These are phyloP conservation scores for Oenanthe melanoleuca DNA, from an alignment of 2,113 vertebrate genomes.

Conservation along the genomic window DNA sequence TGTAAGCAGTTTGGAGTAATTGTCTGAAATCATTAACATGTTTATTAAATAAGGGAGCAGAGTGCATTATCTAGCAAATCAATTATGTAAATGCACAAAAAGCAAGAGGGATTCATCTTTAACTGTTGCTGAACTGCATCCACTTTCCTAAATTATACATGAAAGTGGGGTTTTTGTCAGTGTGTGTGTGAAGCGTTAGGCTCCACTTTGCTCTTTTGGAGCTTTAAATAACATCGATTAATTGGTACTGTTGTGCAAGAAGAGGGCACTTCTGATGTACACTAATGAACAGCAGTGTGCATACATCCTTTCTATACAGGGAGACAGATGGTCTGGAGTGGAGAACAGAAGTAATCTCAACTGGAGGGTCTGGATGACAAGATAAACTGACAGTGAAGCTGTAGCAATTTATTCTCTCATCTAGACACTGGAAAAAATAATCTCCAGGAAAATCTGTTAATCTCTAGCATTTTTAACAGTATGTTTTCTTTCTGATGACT, in stretches of 20 bases:
- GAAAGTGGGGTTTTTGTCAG: slow-evolving; percentile 31
- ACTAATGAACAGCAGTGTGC: slow-evolving; percentile 45
- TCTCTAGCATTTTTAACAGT: slow-evolving; percentile 23
- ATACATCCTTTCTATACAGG: slow-evolving; percentile 7
- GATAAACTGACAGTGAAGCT: slow-evolving; percentile 44
- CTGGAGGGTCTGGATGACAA: slow-evolving; percentile 55
- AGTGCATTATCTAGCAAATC: slow-evolving; percentile 82
- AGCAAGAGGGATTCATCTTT: slow-evolving; percentile 75
- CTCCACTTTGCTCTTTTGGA: background rate
- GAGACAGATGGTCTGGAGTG: slow-evolving; percentile 63
- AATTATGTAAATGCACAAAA: slow-evolving; percentile 83
- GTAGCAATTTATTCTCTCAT: slow-evolving; percentile 37
- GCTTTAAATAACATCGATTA: slow-evolving; percentile 37
- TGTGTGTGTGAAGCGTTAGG: background rate
- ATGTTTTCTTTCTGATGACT: slow-evolving; percentile 34
- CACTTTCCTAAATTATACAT: slow-evolving; percentile 74
- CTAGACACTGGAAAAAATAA: background rate
- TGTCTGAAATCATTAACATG: slow-evolving; percentile 84
- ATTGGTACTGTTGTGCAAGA: slow-evolving; percentile 20
- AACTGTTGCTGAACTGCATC: slow-evolving; percentile 74
- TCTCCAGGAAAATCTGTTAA: slow-evolving; percentile 43
- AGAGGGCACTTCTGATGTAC: slow-evolving; percentile 37
- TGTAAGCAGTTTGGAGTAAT: slow-evolving; percentile 78
- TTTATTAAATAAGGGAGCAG: slow-evolving; percentile 84
- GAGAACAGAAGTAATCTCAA: slow-evolving; percentile 51